Evolutionary conservation across 2,797 vertebrate genomes (phyloP).

Genomic region (Phalloptychus januarius): DNA sequence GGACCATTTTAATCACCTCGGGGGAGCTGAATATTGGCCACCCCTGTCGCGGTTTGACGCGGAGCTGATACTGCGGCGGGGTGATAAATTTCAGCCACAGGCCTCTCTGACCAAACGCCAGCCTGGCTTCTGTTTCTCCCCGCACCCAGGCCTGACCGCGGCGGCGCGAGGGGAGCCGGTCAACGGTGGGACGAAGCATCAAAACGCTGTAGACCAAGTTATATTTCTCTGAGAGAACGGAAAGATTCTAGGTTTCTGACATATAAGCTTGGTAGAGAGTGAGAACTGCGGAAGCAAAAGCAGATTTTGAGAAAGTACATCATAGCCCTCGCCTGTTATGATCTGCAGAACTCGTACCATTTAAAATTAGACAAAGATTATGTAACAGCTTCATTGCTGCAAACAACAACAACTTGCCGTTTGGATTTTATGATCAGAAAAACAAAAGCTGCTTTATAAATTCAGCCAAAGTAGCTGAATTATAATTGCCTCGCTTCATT

Average conservation of each 20-base stretch:
- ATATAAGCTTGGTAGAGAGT: background rate
- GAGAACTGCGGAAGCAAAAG: background rate
- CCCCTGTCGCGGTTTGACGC: constrained; percentile 59
- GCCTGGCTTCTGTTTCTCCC: constrained; percentile 46
- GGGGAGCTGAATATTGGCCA: constrained; percentile 68
- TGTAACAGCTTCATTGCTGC: background rate
- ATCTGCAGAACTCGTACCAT: background rate
- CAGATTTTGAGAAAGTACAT: background rate
- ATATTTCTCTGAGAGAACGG: constrained; percentile 60
- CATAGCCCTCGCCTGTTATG: background rate
- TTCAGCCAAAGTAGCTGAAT: background rate
- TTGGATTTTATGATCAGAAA: background rate
- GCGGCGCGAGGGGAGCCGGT: constrained; percentile 64
- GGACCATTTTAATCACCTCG: constrained; percentile 74
- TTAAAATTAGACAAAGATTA: background rate
- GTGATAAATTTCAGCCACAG: constrained; percentile 73
- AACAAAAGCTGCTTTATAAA: background rate
- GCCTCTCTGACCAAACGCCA: constrained; percentile 75
- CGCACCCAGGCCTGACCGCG: constrained; percentile 54
- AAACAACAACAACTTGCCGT: background rate
- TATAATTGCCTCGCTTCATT: background rate
- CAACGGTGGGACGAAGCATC: constrained; percentile 42
- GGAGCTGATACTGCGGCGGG: constrained; percentile 60
- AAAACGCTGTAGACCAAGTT: constrained; percentile 20
- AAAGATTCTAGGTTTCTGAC: constrained; percentile 42